Base-by-base conservation (phyloP, 2,797 vertebrate species). In the Tarsius wallacei region DNA sequence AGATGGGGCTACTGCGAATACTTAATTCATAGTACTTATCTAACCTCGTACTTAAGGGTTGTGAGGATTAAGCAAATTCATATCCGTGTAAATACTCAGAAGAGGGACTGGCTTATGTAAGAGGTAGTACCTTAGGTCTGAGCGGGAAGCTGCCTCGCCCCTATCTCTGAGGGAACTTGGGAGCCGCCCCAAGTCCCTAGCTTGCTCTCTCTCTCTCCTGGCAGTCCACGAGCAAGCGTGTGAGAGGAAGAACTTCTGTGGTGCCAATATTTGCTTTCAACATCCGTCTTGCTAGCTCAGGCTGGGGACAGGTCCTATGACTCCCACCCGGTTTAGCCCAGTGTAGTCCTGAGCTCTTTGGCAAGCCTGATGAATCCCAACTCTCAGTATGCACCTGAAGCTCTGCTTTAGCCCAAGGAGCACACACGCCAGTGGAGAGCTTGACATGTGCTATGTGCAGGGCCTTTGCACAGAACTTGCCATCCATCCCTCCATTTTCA, bases 381-480 rank as follows among this genome's bases (percentile, higher is more conserved):
- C 0, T 36, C 15, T 2, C 1, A 9, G 61, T 21, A 12, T 4
- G 42, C 16, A 14, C 10, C 26, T 14, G 7, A 16, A 83, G 70
- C 80, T 42, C 68, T 53, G 0, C 28, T 53, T 61, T 16, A 15
- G 59, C 36, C 55, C 21, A 0, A 68, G 77, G 1, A 8, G 7
- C 14, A 51, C 2, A 6, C 47, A 61, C 15, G 2, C 47, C 33
- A 17, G 0, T 2, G 7, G 85, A n/a, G 68, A 28, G 22, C 19
- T 61, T 0, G 10, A 6, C 0, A 0, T 1, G 8, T 1, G 36
- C 66, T 4, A 3, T 4, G 1, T 19, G 28, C 47, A 64, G 22
- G 19, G 36, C 3, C 13, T 64, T 70, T 51, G 12, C 42, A 11
- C 21, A 7, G 7, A 17, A 21, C 68, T 53, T 21, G 26, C 70